A percentile compares a stretch with the other conserved stretches of the same genome.
Conservation (phyloP, 2,888 invertebrate genomes). For the Galerucella calmariensis region DNA sequence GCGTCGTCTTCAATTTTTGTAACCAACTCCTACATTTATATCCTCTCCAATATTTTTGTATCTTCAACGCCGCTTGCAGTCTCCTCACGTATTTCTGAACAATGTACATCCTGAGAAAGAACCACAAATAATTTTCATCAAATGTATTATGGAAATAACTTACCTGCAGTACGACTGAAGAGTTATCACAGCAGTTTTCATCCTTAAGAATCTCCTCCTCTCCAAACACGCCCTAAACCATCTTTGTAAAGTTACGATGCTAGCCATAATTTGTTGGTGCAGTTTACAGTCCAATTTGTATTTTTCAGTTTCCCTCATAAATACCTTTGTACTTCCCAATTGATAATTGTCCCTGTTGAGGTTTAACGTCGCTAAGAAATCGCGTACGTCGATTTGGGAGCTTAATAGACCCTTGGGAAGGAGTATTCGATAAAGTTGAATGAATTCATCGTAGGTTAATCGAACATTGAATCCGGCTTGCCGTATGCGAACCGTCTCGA, state of each 20-base stretch:
- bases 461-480: conserved; percentile 96
- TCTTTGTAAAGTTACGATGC: conserved; percentile 90
- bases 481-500: conserved; percentile 94
- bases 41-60: conserved; percentile 85
- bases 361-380: conserved; percentile 85
- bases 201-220: conserved; percentile 79
- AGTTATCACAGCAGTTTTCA: conserved; percentile 78
- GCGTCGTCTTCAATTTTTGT: conserved; percentile 70
- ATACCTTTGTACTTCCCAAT: conserved; percentile 75
- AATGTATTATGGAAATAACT: not conserved
- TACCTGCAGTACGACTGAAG: conserved; percentile 77
- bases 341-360: conserved; percentile 92
- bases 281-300: conserved; percentile 90
- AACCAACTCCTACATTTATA: conserved; percentile 76
- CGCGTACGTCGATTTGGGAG: conserved; percentile 85
- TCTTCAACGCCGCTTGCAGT: conserved; percentile 71
- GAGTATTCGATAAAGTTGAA: conserved; percentile 90
- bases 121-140: not conserved
- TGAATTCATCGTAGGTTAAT: conserved; percentile 93
- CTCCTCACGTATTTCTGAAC: conserved; percentile 70
- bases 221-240: conserved; percentile 89
- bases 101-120: conserved; percentile 68
- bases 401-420: conserved; percentile 88
- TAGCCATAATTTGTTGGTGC: conserved; percentile 93
- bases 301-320: conserved; percentile 94